Conservation (phyloP, 2,888 invertebrate species). For the Drosophila pegasa region DNA sequence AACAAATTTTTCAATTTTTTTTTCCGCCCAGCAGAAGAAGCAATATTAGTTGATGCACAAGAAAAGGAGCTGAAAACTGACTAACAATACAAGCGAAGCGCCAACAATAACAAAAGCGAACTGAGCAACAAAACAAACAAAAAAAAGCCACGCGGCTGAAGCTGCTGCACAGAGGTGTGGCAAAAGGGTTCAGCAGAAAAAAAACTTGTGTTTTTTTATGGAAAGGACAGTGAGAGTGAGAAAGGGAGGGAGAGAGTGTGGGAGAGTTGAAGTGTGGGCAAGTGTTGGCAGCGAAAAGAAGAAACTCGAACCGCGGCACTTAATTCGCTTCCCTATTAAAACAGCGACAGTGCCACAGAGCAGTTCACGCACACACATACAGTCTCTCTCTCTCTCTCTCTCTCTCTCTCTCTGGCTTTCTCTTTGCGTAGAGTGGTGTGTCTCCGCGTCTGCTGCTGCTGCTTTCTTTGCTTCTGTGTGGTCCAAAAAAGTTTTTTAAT, state of each 20-base stretch:
- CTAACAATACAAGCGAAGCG: constrained; percentile 55
- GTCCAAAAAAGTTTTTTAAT: constrained; percentile 77
- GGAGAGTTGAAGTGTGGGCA: not conserved
- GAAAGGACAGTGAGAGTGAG: not conserved
- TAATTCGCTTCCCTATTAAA: constrained; percentile 76
- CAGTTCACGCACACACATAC: constrained; percentile 5
- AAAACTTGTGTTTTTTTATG: constrained; percentile 35
- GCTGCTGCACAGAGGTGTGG: constrained; percentile 4
- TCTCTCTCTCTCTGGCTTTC: not conserved
- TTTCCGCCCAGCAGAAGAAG: not conserved
- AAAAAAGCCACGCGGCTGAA: no score
- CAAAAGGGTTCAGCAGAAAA: constrained; percentile 39
- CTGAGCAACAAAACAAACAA: constrained; percentile 36
- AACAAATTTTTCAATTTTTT: constrained; percentile 20
- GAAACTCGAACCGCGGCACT: constrained; percentile 64
- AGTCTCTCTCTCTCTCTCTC: not conserved
- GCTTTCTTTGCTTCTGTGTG: constrained; percentile 61
- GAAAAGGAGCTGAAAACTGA: constrained; percentile 56
- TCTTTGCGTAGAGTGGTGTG: constrained; percentile 27
- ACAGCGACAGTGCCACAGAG: constrained; percentile 46
- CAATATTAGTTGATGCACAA: constrained; percentile 16
- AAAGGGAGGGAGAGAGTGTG: not conserved
- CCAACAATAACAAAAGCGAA: constrained; percentile 58
- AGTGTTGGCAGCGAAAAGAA: constrained; percentile 34
- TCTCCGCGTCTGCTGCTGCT: constrained; percentile 21